A percentile compares a stretch with the other conserved stretches of the same genome.
phyloP scores from a whole-genome alignment of 2,113 vertebrate species.

The Ibidorhyncha struthersii region DNA sequence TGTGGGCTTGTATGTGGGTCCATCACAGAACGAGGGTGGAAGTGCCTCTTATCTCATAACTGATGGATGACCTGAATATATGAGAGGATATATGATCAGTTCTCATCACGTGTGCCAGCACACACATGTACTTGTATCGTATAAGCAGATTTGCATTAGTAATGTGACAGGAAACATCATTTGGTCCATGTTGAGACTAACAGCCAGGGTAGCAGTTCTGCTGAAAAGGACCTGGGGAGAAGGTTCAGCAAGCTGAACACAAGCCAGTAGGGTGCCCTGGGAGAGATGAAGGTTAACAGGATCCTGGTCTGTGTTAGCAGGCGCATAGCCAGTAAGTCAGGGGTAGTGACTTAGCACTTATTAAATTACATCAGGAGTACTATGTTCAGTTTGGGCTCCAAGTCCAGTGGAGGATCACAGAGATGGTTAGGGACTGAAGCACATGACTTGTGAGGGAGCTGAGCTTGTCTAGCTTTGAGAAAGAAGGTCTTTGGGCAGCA shows the following conservation, averaged over 20 bases:
- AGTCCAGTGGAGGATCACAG: neutral
- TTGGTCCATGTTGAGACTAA: neutral
- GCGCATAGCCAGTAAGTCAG: neutral
- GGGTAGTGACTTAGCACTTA: neutral
- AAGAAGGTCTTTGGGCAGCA: neutral
- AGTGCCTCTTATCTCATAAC: neutral
- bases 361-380: neutral
- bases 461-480: neutral
- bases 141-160: neutral
- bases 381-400: neutral
- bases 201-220: neutral
- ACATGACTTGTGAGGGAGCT: neutral
- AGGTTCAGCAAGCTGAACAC: neutral
- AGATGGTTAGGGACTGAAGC: neutral
- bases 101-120: neutral
- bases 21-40: neutral
- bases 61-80: neutral
- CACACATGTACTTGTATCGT: neutral
- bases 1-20: neutral
- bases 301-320: neutral
- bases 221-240: neutral
- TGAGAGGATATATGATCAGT: neutral
- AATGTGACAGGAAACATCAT: neutral
- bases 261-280: neutral
- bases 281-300: neutral